Percentiles rank a stretch among this genome's conserved stretches.
Conservation (phyloP, 2,888 invertebrate genomes). For the Alviniconcha strummeri region DNA sequence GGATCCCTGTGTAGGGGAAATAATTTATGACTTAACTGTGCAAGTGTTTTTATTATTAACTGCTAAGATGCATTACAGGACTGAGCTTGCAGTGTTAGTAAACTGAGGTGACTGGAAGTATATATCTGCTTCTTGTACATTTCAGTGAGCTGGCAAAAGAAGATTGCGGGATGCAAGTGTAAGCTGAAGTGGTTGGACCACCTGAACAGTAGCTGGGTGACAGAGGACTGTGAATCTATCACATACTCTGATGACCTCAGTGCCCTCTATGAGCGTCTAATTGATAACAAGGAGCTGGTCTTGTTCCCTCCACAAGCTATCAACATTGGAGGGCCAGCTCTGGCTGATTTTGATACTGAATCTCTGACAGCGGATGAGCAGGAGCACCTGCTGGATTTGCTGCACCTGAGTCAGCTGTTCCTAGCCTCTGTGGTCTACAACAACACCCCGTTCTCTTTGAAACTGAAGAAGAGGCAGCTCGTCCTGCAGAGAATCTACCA, state of each 20-base stretch:
- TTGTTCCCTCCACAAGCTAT: constrained; percentile 65
- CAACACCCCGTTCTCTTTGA: constrained; percentile 78
- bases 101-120: background rate
- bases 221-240: constrained; percentile 77
- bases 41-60: background rate
- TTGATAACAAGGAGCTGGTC: constrained; percentile 75
- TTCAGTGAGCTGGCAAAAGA: constrained; percentile 27
- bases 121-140: background rate
- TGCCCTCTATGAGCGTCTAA: constrained; percentile 77
- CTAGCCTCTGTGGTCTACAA: constrained; percentile 77
- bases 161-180: constrained; percentile 47
- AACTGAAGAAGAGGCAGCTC: constrained; percentile 77
- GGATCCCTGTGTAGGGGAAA: background rate
- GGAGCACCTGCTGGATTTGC: constrained; percentile 76
- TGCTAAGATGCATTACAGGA: background rate
- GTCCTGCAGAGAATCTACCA: constrained; percentile 78
- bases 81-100: background rate
- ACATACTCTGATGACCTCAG: constrained; percentile 77
- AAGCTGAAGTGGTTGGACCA: constrained; percentile 78
- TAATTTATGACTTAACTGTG: background rate
- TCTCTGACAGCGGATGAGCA: constrained; percentile 74
- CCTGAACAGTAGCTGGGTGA: constrained; percentile 78
- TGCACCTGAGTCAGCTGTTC: constrained; percentile 77
- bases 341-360: constrained; percentile 77
- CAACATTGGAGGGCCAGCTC: constrained; percentile 68